A percentile compares a stretch with the other conserved stretches of the same genome.
phyloP scores from a whole-genome alignment of 2,113 vertebrate species.

The Rhea americana region DNA sequence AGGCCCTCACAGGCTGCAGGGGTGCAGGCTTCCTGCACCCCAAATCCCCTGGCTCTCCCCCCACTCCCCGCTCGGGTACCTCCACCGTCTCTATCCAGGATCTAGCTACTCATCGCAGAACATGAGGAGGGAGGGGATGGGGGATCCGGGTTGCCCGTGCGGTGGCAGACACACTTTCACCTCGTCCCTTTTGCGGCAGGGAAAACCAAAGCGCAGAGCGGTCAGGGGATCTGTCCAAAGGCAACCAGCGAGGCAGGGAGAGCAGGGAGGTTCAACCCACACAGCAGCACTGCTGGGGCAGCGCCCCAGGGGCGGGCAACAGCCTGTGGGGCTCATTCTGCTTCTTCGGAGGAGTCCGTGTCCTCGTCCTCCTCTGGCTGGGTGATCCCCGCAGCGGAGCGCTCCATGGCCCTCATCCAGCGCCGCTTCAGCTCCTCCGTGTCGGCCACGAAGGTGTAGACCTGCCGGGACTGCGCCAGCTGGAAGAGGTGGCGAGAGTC shows the following conservation, averaged over 20 bases:
- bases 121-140: neutral
- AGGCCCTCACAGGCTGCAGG: neutral
- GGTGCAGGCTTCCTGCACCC: neutral
- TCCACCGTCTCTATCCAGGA: neutral
- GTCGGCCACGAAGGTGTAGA: slow-evolving; percentile 73
- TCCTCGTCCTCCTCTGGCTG: neutral
- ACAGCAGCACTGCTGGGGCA: neutral
- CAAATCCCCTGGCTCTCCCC: fast-evolving
- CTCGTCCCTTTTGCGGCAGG: neutral
- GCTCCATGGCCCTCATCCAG: slow-evolving; percentile 70
- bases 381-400: slow-evolving; percentile 21
- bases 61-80: neutral
- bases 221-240: fast-evolving
- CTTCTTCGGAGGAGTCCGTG: neutral
- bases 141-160: neutral
- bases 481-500: slow-evolving; percentile 72
- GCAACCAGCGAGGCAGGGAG: fast-evolving
- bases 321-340: slow-evolving; percentile 43
- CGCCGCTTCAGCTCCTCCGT: slow-evolving; percentile 67
- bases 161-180: neutral
- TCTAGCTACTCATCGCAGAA: too few relatives aligned
- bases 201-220: neutral
- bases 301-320: neutral
- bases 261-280: neutral
- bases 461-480: slow-evolving; percentile 74